phyloP scores from a whole-genome alignment of 2,888 invertebrate genomes.

The Chrysina gloriosa region DNA sequence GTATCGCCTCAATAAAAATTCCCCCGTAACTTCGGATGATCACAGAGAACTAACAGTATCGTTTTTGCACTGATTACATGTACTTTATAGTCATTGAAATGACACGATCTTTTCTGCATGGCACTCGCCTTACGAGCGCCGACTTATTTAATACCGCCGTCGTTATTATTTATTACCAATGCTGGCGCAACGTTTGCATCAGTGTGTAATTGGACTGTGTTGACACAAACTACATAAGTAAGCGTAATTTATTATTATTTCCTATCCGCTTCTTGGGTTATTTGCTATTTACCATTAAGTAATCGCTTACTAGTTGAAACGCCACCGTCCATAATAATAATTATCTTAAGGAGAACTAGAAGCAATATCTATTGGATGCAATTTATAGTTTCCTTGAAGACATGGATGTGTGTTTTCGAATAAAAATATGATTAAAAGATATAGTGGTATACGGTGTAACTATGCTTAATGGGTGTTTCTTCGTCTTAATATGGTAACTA shows the following conservation, averaged over 20 bases:
- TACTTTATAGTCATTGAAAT: constrained; percentile 8
- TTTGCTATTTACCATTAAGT: constrained; percentile 2
- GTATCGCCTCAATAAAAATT: too few species aligned
- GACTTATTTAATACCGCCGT: constrained; percentile 25
- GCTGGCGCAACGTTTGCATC: constrained; percentile 22
- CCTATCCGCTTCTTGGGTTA: constrained; percentile 25
- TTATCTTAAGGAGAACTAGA: background rate
- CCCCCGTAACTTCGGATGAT: too few species aligned
- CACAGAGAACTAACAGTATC: too few species aligned
- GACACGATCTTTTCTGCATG: constrained; percentile 5
- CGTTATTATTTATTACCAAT: constrained; percentile 31
- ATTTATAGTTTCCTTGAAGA: constrained; percentile 8
- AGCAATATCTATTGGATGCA: background rate
- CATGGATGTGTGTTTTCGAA: constrained; percentile 3
- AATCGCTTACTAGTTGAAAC: background rate
- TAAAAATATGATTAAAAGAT: constrained; percentile 12
- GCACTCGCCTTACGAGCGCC: background rate
- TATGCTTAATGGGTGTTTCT: background rate
- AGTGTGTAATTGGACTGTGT: constrained; percentile 24
- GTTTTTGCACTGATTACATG: too few species aligned
- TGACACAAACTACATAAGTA: constrained; percentile 34
- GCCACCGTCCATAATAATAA: background rate
- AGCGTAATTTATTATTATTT: constrained; percentile 16
- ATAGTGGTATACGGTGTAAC: constrained; percentile 4
- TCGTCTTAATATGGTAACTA: constrained; percentile 1